These are phyloP conservation scores for Acrossocheilus fasciatus DNA, from an alignment of 2,797 vertebrate genomes.

Conservation along the genomic window DNA sequence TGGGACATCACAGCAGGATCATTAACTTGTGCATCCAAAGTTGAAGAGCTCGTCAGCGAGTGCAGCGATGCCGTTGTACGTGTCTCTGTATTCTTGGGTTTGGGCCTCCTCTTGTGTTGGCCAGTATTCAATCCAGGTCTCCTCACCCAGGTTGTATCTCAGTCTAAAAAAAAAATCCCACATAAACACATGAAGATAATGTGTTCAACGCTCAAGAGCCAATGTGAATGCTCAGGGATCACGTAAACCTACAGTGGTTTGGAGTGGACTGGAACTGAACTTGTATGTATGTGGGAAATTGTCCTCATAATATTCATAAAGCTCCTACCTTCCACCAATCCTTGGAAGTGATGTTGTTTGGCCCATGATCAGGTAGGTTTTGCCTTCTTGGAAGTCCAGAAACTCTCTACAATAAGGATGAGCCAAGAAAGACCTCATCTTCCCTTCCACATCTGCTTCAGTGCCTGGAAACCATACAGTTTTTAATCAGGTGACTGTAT, in stretches of 20 bases:
- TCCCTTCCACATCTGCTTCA: conserved; percentile 61
- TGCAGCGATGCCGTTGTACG: background rate
- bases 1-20: background rate
- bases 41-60: conserved; percentile 13
- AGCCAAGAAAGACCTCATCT: conserved; percentile 69
- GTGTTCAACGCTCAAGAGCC: background rate
- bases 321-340: conserved; percentile 42
- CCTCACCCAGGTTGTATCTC: conserved; percentile 58
- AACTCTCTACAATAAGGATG: conserved; percentile 69
- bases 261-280: background rate
- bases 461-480: conserved; percentile 62
- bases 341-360: conserved; percentile 63
- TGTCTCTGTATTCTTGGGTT: background rate
- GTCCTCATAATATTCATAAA: background rate
- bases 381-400: conserved; percentile 59
- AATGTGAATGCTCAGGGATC: background rate
- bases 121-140: conserved; percentile 66
- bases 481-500: background rate
- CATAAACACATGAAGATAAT: background rate
- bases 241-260: background rate
- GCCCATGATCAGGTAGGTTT: conserved; percentile 79
- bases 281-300: background rate
- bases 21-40: conserved; percentile 49
- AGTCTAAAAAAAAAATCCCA: conserved; percentile 36
- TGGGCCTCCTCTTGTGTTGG: conserved; percentile 54